Evolutionary conservation across 92 coral and sea anemone genomes (phyloP), one percentile per base, ranked within the genome.

Genomic region (Zoanthus sansibaricus): DNA sequence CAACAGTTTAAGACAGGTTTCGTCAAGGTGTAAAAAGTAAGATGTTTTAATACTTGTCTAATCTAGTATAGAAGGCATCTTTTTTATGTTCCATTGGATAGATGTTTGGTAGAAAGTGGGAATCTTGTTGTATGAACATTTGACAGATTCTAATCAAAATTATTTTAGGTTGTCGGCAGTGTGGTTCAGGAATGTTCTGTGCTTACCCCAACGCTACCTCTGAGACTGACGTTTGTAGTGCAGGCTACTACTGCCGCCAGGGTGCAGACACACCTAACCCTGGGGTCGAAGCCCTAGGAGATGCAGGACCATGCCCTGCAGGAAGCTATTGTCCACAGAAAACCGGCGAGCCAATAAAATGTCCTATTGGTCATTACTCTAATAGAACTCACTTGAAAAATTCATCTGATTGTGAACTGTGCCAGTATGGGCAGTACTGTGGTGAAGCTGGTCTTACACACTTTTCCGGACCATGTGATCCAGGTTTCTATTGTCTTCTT

Each of bases 141-240:
- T 49, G 9, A 11, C 9, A 49, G 7, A 45, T 44, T 32, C 75
- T 59, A 82, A 64, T 8, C n/a, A 21, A 14, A 47, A 12, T 82
- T 11, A 21, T 75, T 82, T 37, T 71, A 97, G 99, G 95, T 76
- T 97, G 99, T 82, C 96, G 98, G 1, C 92, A 93, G 37, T 97
- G 99, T 92, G 98, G 95, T 72, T 88, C 94, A 76, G 99, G 99
- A 15, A 95, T 84, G 93, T 97, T 71, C 91, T 97, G 99, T 91
- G 99, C 94, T 6, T 95, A 94, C 66, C 91, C 95, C 21, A 97
- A 97, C 91, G 99, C 99, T 18, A 93, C 99, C 0, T 30, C 90
- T 21, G 99, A 93, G 56, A 92, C 94, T 18, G 99, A 93, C 11
- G 61, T 86, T 11, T 97, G 99, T 82, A 76, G 78, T 69, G 90